phyloP scores from a whole-genome alignment of 2,888 invertebrate genomes.

The Agrotis segetum region DNA sequence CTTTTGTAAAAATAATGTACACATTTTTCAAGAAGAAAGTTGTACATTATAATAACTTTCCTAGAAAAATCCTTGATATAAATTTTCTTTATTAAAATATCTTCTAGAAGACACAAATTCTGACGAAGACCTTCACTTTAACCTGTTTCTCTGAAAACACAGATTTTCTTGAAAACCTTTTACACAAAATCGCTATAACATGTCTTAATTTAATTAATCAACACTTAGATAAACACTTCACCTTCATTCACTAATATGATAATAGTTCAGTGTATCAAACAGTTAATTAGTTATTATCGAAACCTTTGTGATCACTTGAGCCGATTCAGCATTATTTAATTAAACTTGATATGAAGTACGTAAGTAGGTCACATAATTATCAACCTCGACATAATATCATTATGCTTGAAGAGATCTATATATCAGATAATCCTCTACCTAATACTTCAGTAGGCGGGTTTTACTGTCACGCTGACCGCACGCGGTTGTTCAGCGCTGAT shows the following conservation, averaged over 20 bases:
- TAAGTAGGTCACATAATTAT: slow-evolving; percentile 4
- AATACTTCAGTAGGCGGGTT: no score
- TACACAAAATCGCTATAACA: slow-evolving; percentile 4
- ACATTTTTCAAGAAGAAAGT: background rate
- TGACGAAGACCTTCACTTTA: background rate
- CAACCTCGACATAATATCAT: background rate
- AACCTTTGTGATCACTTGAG: slow-evolving; percentile 50
- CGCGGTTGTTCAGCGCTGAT: no score
- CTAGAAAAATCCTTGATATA: background rate
- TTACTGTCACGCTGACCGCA: no score
- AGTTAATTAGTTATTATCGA: slow-evolving; percentile 41
- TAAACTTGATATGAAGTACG: slow-evolving; percentile 10
- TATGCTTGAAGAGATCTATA: no score
- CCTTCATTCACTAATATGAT: slow-evolving; percentile 1
- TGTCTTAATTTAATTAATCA: slow-evolving; percentile 27
- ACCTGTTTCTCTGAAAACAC: background rate
- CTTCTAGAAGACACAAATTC: background rate
- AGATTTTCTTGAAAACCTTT: background rate
- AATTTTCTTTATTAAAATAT: background rate
- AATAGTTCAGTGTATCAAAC: slow-evolving; percentile 36
- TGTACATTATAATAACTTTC: background rate
- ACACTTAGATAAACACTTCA: slow-evolving; percentile 22
- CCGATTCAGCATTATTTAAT: slow-evolving; percentile 45
- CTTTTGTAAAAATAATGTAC: no score
- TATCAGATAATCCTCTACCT: no score